Conservation (phyloP, 2,797 vertebrate genomes). For the Cheirogaleus major region DNA sequence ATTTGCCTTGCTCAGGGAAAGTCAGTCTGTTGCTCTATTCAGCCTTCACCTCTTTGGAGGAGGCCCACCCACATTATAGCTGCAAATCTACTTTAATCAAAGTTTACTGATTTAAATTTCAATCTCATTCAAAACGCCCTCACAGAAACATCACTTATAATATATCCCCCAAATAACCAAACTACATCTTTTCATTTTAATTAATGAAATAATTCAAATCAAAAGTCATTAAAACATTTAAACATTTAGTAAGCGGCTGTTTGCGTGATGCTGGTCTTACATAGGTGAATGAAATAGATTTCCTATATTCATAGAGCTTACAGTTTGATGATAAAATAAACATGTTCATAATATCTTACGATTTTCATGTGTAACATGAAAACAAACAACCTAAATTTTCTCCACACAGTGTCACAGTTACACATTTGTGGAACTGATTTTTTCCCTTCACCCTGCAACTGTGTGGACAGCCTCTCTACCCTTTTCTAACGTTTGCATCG, state of each 20-base stretch:
- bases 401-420: not conserved
- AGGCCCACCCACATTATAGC: not conserved
- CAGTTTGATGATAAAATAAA: not conserved
- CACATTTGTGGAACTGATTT: not conserved
- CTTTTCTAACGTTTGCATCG: not conserved
- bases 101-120: not conserved
- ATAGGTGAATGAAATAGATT: not conserved
- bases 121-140: not conserved
- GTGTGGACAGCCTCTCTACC: not conserved
- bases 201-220: not conserved
- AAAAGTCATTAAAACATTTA: not conserved
- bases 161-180: not conserved
- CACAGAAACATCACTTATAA: not conserved
- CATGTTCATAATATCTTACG: not conserved
- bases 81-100: not conserved
- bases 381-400: not conserved
- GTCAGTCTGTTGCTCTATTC: not conserved
- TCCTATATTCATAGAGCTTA: not conserved
- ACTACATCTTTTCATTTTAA: not conserved
- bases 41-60: not conserved
- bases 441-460: not conserved
- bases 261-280: not conserved
- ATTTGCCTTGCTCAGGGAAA: not conserved
- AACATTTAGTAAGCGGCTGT: not conserved
- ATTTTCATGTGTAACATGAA: not conserved